Evolutionary conservation across 2,888 invertebrate genomes (phyloP), one percentile per base, ranked within the genome.

Genomic region (Lepidocyrtinus sp.): DNA sequence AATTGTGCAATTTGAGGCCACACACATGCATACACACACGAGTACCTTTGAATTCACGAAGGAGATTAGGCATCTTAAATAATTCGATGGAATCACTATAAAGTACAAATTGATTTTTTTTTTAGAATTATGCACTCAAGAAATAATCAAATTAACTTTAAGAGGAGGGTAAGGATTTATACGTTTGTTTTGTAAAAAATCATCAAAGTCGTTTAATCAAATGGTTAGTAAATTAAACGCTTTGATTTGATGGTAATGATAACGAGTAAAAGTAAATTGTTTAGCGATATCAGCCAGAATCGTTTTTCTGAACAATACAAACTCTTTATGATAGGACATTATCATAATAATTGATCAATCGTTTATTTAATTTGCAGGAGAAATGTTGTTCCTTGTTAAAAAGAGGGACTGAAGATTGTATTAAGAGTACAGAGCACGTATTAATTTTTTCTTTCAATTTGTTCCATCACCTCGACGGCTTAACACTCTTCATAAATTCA

Each of bases 351-450:
- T 36, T 45, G 27, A 67, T 67, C 67, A 67, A 15, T 67, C 22
- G 50, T 69, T 69, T 69, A 69, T 50, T 69, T 24, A 69, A 69
- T 69, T 69, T 46, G 2, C 24, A 61, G 61, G 25, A 55, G 19
- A 55, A 55, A 15, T n/a, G 55, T n/a, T 55, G n/a, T 15, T 9
- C 55, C 55, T 55, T 55, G 17, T 55, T 55, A 55, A 55, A 36
- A 55, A 55, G n/a, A 55, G 55, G n/a, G 55, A 55, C n/a, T n/a
- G n/a, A n/a, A n/a, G n/a, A n/a, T n/a, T n/a, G n/a, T n/a, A n/a
- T 55, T 55, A 55, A 55, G 17, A 55, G 55, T 15, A 55, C 55
- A 55, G 55, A 55, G n/a, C 55, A 55, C 55, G 55, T 55, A 55
- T 9, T 55, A 36, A 55, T 55, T 55, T n/a, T n/a, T n/a, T n/a